Conservation (phyloP, 2,888 invertebrate species). For the Melipona beecheii region DNA sequence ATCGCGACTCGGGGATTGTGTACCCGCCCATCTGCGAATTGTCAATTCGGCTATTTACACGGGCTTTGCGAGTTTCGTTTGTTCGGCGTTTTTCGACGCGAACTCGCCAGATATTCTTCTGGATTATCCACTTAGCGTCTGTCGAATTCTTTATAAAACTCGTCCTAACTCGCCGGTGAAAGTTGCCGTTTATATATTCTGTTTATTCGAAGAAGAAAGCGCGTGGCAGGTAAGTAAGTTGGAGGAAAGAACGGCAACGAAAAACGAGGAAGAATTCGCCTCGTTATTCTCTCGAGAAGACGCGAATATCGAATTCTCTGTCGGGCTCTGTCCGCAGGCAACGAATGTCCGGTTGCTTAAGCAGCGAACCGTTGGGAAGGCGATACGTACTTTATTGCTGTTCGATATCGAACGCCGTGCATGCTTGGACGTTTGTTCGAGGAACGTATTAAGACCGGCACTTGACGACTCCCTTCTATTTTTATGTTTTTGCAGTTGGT, state of each 20-base stretch:
- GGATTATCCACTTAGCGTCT: not conserved
- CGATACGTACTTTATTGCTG: slow-evolving; percentile 13
- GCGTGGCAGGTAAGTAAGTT: not conserved
- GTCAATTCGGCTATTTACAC: slow-evolving; percentile 56
- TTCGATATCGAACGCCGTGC: slow-evolving; percentile 17
- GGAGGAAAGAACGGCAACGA: not conserved
- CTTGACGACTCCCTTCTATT: slow-evolving; percentile 22
- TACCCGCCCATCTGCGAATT: slow-evolving; percentile 60
- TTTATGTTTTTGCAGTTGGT: not conserved
- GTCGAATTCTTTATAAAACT: not conserved
- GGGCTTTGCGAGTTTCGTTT: slow-evolving; percentile 17
- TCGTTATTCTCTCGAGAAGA: slow-evolving; percentile 32
- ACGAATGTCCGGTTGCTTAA: slow-evolving; percentile 45
- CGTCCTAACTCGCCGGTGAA: not conserved
- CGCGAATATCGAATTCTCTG: slow-evolving; percentile 33
- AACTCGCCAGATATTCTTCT: not conserved
- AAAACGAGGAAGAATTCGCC: not conserved
- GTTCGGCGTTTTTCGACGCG: not conserved
- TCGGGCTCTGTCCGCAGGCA: slow-evolving; percentile 21
- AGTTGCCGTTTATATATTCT: not conserved
- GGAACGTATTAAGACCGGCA: slow-evolving; percentile 21
- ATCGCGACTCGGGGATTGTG: slow-evolving; percentile 24
- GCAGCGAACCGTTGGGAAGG: not conserved
- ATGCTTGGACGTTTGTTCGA: slow-evolving; percentile 8
- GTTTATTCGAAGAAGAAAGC: not conserved